Base-by-base conservation (phyloP, 1,140 invertebrate genomes). In the Drosophila arawakana region DNA sequence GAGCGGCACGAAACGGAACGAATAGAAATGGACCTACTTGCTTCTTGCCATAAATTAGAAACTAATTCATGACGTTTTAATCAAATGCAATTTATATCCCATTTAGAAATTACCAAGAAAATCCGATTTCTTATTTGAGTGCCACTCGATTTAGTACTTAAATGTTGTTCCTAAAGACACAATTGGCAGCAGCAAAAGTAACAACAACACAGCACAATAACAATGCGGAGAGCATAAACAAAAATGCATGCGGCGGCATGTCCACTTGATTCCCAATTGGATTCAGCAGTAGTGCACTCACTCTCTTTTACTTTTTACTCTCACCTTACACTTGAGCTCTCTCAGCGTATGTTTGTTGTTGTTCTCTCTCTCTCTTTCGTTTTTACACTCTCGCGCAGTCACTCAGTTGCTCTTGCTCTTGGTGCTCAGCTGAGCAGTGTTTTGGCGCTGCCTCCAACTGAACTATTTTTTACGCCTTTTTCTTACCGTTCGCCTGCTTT, bases 61-160 rank as follows among this genome's bases (percentile, higher is more conserved):
- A 86, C 70, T 77, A 83, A 88, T 88, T 85, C 83, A 85, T 83
- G 79, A 75, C 63, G 70, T 59, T 60, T 76, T 78, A 79, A 81
- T 84, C 73, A 76, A 73, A 70, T 78, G 81, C 75, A 85, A 49
- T 69, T 61, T 55, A 30, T 35, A 41, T 41, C 9, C 57, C 71
- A 73, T 61, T 73, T 37, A 52, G 65, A 59, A 67, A 49, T n/a
- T 37, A 41, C 37, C 18, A 41, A 57, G 18, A 57, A 72, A 72
- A 62, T 50, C 34, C 54, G 15, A 30, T 6, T 55, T 46, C 57
- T 15, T 47, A 61, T 49, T 49, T 11, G 30, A 46, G 43, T 21
- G 15, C 46, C 44, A 41, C 25, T 25, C 25, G 52, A 62, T 11
- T 37, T 37, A 13, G 34, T 62, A 35, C 35, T 61, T 61, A 49